Base-by-base conservation (phyloP, 2,113 vertebrate species). In the Apistogramma diplotaenia region DNA sequence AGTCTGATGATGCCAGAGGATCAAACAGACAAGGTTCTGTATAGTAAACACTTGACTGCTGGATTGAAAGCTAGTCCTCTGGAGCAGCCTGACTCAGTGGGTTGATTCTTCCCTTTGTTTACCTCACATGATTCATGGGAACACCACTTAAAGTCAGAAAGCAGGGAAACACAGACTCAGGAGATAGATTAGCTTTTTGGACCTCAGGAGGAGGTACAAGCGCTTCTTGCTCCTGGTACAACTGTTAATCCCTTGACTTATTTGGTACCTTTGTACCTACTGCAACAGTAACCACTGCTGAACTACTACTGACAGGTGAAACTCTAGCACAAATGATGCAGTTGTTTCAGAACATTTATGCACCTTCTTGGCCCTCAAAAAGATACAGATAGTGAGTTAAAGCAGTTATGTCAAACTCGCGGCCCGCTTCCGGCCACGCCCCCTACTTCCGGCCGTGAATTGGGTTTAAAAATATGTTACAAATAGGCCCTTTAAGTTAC, bases 21-120 rank as follows among this genome's bases (percentile, higher is more conserved):
- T 78, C 82, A 83, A 78, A 90, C 51, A 67, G 49, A 78, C 6
- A 21, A 43, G 43, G 43, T 62, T 61, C 40, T 70, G 57, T 53
- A 15, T 0, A 2, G 79, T 82, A 82, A 87, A 87, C 80, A 90
- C 62, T 83, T 57, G 5, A 82, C 71, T 78, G 49, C 82, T 72
- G 33, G 37, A 56, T 58, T 77, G 55, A 71, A 76, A 59, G 54
- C 3, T 29, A 16, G 23, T 78, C 53, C 5, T 67, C 23, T 76
- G 35, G 59, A 65, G 40, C 49, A 72, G 49, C 29, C 65, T 1
- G 40, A 6, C 18, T 40, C 60, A 46, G 54, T 78, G 71, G 61
- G 59, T 33, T 71, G 62, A 70, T 25, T 61, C 76, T 84, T 70
- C 27, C 31, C 12, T 57, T 40, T 27, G 79, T 74, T 80, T 85